Base-by-base conservation (phyloP, 1,140 invertebrate genomes). In the Octopus bimaculoides region DNA sequence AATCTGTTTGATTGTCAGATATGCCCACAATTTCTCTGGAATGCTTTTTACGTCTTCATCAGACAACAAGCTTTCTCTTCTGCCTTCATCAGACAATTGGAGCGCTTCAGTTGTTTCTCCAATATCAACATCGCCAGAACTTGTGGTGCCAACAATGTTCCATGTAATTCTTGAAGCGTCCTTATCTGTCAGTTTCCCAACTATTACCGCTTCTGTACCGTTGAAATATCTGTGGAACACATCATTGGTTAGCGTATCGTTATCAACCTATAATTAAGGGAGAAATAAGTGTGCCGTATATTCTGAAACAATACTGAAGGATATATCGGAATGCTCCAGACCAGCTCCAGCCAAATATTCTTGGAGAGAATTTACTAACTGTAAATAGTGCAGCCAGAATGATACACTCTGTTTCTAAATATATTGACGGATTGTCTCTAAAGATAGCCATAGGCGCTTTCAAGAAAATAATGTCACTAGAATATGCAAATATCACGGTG, bases 21-120 rank as follows among this genome's bases (percentile, higher is more conserved):
- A 94, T 3, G 93, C 93, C 93, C 93, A 94, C 54, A 94, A 88
- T 75, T 92, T 90, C 86, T 94, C 93, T 77, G 93, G 87, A n/a
- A 90, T 84, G 69, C 80, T 69, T 52, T 79, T 71, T 75, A 83
- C 80, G 53, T 83, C 78, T 0, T 79, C 82, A 26, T 52, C 20
- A 17, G 54, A 54, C 41, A 74, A 52, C 77, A 82, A 54, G 5
- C 66, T 52, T 26, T 79, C 78, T 10, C 9, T n/a, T 54, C 5
- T 52, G 17, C 17, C 20, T 52, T 41, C 5, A 61, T 52, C 53
- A 1, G 75, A 53, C 52, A 75, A 76, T 14, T 78, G 71, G 14
- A 53, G 26, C 2, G 14, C 55, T 20, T 75, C 78, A 73, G 54
- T 54, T n/a, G 77, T n/a, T 7, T 80, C 79, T 4, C 71, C n/a